These are phyloP conservation scores for Charanyca ferruginea DNA, from an alignment of 2,888 invertebrate species.

Conservation along the genomic window DNA sequence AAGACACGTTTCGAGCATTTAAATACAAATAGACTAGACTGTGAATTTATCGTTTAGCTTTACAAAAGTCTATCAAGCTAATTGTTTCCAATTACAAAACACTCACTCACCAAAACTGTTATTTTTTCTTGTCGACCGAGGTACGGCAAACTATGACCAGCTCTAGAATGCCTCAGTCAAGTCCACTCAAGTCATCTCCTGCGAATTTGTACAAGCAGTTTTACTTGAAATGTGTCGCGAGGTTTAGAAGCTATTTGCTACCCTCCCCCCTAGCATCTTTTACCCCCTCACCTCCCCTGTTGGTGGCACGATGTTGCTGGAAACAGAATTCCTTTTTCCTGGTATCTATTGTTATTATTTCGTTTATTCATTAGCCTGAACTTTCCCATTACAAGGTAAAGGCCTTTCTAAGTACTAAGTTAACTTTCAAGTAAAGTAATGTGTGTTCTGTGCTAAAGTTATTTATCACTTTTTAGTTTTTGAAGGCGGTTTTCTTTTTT, in stretches of 20 bases:
- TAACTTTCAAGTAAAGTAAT: too few species aligned
- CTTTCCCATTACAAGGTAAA: neutral
- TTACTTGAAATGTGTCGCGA: conserved; percentile 59
- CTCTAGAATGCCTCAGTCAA: conserved; percentile 22
- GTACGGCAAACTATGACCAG: conserved; percentile 5
- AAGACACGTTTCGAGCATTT: too few species aligned
- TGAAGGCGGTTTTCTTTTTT: too few species aligned
- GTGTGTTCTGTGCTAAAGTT: too few species aligned
- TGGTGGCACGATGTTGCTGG: conserved; percentile 58
- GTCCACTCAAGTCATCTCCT: conserved; percentile 39
- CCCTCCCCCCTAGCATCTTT: neutral
- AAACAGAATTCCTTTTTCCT: conserved; percentile 63
- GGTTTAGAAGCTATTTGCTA: conserved; percentile 63
- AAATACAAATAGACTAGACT: too few species aligned
- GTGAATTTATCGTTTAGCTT: too few species aligned
- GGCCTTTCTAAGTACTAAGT: neutral
- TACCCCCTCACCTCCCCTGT: conserved; percentile 28
- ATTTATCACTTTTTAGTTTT: too few species aligned
- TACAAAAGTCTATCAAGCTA: too few species aligned
- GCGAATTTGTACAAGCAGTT: conserved; percentile 59
- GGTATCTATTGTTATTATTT: conserved; percentile 30
- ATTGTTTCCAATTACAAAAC: neutral
- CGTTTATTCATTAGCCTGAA: conserved; percentile 18
- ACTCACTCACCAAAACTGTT: neutral
- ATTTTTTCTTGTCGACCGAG: neutral